Evolutionary conservation across 1,140 invertebrate species (phyloP), one percentile per base, ranked within the genome.

Genomic region (Drosophila nasuta): DNA sequence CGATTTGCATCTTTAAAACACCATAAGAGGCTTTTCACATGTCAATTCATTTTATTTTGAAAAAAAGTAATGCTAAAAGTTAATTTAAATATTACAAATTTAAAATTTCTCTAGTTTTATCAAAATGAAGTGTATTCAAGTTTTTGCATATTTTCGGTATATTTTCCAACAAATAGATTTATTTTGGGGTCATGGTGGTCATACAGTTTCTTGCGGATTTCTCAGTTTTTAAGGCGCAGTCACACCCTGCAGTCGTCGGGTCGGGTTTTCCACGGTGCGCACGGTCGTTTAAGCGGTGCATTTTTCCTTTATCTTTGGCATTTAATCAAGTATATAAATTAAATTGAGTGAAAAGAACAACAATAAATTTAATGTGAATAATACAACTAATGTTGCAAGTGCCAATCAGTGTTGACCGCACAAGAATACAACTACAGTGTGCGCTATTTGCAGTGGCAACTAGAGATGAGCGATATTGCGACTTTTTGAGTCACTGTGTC

Each of bases 401-500:
- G 30, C 2, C 15, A 60, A 54, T 25, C 1, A 2, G 28, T 63
- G 20, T 30, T 1, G 8, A 28, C n/a, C 13, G 33, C 35, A 43
- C 8, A 38, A 5, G 5, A 20, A 49, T 11, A 49, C 33, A 7
- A 28, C 17, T 7, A 38, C 8, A 38, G 8, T 38, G 30, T 33
- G 45, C 11, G 41, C 15, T 33, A 30, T 60, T 48, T 41, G 41
- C 43, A 46, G 46, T 72, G 13, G 4, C 38, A 38, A 11, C 49
- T 63, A 70, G 72, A 70, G 66, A 70, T 75, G 72, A 75, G 72
- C 67, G 51, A 63, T 43, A 62, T 28, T 63, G 72, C 51, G 65
- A 62, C 58, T 45, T 45, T 28, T 66, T 52, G 35, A 67, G 48
- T 67, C 48, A 57, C 57, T 62, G 13, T 49, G 56, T 67, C 41